phyloP scores from a whole-genome alignment of 2,113 vertebrate genomes.

The Toxostoma redivivum region DNA sequence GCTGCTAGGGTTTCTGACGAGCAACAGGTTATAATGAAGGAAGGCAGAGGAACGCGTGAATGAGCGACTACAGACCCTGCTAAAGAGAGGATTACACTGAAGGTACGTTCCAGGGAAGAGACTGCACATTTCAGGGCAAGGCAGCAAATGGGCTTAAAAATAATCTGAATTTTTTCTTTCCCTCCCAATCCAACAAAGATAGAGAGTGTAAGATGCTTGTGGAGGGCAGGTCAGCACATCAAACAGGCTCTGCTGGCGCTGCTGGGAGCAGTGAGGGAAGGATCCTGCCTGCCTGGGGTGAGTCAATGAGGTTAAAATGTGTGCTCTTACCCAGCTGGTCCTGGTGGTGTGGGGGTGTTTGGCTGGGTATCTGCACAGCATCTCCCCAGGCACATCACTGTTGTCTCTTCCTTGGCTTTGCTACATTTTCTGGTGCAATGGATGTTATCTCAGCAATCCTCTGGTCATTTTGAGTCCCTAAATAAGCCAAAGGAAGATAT shows the following conservation, averaged over 20 bases:
- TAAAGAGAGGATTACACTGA: slow-evolving; percentile 49
- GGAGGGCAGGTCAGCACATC: slow-evolving; percentile 40
- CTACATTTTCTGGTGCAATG: not conserved
- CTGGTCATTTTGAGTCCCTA: not conserved
- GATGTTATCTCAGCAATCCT: not conserved
- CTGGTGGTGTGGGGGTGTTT: not conserved
- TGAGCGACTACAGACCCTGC: slow-evolving; percentile 8
- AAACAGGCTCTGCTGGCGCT: not conserved
- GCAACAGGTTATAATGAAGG: slow-evolving; percentile 57
- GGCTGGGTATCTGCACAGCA: not conserved
- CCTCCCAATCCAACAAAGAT: slow-evolving; percentile 13
- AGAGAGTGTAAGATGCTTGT: slow-evolving; percentile 17
- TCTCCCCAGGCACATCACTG: not conserved
- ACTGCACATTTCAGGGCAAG: slow-evolving; percentile 46
- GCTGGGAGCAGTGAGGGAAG: not conserved
- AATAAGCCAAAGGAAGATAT: not conserved
- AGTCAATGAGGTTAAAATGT: not conserved
- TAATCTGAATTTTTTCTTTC: slow-evolving; percentile 15
- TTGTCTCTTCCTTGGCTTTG: not conserved
- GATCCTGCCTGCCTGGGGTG: not conserved
- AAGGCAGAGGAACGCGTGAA: not conserved
- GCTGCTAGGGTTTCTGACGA: slow-evolving; percentile 34
- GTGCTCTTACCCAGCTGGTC: not conserved
- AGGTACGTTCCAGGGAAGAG: slow-evolving; percentile 24
- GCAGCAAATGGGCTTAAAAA: slow-evolving; percentile 54